These are phyloP conservation scores for Poecilus cupreus DNA, from an alignment of 2,888 invertebrate species.

Conservation along the genomic window DNA sequence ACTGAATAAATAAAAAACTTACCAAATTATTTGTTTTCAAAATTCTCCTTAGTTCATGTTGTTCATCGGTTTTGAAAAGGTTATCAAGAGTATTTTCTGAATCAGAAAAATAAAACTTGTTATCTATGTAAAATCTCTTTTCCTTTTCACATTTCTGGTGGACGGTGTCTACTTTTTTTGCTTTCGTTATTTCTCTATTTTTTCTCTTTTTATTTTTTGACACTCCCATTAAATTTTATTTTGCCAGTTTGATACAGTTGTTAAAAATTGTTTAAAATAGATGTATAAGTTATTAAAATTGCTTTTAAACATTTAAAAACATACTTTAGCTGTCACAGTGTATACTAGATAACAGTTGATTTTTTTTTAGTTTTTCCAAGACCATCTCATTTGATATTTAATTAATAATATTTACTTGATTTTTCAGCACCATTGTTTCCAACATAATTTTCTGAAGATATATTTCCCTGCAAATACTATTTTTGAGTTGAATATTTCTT, in stretches of 20 bases:
- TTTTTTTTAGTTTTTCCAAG: background rate
- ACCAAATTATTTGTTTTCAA: slow-evolving; percentile 69
- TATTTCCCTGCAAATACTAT: too few species aligned
- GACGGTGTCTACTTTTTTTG: slow-evolving; percentile 18
- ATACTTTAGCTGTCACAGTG: slow-evolving; percentile 15
- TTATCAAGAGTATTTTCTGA: slow-evolving; percentile 6
- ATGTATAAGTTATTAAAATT: slow-evolving; percentile 16
- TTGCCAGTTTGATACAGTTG: background rate
- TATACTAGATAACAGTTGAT: slow-evolving; percentile 15
- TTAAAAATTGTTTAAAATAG: background rate
- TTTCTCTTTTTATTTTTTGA: slow-evolving; percentile 38
- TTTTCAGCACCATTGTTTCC: too few species aligned
- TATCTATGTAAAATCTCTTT: slow-evolving; percentile 1
- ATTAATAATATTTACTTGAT: background rate
- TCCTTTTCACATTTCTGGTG: slow-evolving; percentile 13
- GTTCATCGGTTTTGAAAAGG: slow-evolving; percentile 66
- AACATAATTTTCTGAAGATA: too few species aligned
- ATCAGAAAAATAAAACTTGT: background rate
- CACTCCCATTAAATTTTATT: slow-evolving; percentile 35
- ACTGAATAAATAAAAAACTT: slow-evolving; percentile 58
- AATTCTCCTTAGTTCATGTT: slow-evolving; percentile 66
- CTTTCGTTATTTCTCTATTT: slow-evolving; percentile 1
- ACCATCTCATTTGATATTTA: background rate
- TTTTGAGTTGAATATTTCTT: too few species aligned
- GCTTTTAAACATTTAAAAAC: slow-evolving; percentile 15